These are phyloP conservation scores for Noctua fimbriata DNA, from an alignment of 2,888 invertebrate species.

Conservation along the genomic window DNA sequence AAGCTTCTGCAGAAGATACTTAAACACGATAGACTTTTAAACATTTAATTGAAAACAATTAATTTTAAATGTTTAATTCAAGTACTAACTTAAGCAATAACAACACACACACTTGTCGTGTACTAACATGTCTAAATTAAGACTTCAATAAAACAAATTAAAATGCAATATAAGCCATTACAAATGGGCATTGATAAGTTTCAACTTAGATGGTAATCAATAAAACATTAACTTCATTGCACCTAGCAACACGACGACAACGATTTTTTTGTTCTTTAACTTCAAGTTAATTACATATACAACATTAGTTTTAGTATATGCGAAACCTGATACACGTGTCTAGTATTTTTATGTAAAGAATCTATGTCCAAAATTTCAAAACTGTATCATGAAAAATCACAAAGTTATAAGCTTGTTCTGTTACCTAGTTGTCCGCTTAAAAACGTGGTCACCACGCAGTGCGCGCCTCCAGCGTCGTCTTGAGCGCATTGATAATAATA, in stretches of 20 bases:
- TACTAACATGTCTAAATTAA: background rate
- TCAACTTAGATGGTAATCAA: background rate
- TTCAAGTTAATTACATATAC: conserved; percentile 4
- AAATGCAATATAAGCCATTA: background rate
- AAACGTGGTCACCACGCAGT: too few species aligned
- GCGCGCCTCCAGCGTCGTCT: too few species aligned
- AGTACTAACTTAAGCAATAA: background rate
- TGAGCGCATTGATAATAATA: too few species aligned
- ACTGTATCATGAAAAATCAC: too few species aligned
- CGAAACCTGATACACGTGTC: too few species aligned
- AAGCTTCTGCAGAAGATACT: background rate
- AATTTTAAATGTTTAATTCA: background rate
- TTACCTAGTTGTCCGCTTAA: too few species aligned
- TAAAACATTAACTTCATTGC: conserved; percentile 16
- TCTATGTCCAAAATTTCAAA: too few species aligned
- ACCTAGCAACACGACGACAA: background rate
- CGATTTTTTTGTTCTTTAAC: conserved; percentile 12
- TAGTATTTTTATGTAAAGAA: too few species aligned
- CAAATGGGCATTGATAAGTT: conserved; percentile 3
- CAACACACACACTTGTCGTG: too few species aligned
- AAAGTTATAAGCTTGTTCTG: too few species aligned
- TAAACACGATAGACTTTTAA: background rate
- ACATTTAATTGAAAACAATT: background rate
- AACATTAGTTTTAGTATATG: too few species aligned
- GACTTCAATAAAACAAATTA: conserved; percentile 15